Base-by-base conservation (phyloP, 1,140 invertebrate genomes). In the Heliothis virescens region DNA sequence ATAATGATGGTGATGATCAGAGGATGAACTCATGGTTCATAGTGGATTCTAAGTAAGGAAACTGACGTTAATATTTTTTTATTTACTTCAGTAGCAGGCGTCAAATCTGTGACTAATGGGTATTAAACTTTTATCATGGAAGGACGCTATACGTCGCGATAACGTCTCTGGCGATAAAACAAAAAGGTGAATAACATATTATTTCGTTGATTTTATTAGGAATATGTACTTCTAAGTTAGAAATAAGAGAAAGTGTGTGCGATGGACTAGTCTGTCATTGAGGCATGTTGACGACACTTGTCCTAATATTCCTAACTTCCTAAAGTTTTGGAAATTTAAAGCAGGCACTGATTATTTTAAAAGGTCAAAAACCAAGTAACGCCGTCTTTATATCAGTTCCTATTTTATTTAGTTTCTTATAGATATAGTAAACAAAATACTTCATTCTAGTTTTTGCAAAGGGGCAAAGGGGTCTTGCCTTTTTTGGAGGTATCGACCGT, bases 171-270 rank as follows among this genome's bases (percentile, higher is more conserved):
- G 16, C 3, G 63, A 48, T 67, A 48, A 67, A 10, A 57, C 16
- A 57, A 16, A 57, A 60, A 67, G 63, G 63, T 67, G 63, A 67
- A 67, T 48, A 67, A 67, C 41, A 67, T 67, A 67, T 59, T 29
- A 65, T 67, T 48, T 67, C 29, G 63, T 3, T 12, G 57, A 60
- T 60, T 15, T 60, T 13, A 67, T 3, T 12, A 10, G n/a, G 15
- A 47, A 63, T 7, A 7, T 41, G 9, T 4, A 41, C n/a, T 52
- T 52, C 3, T 18, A 67, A 3, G 47, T 29, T 15, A 26, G 13
- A 52, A 47, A n/a, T 15, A 18, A 53, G 67, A 52, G 67, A 71
- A 71, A 71, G 48, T 71, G 67, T 71, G 52, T 48, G 67, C 48
- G 67, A 52, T 26, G 18, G 7, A 52, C 67, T 71, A 71, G 21